Evolutionary conservation across 2,797 vertebrate genomes (phyloP), one percentile per base, ranked within the genome.

Genomic region (Gorsachius magnificus): DNA sequence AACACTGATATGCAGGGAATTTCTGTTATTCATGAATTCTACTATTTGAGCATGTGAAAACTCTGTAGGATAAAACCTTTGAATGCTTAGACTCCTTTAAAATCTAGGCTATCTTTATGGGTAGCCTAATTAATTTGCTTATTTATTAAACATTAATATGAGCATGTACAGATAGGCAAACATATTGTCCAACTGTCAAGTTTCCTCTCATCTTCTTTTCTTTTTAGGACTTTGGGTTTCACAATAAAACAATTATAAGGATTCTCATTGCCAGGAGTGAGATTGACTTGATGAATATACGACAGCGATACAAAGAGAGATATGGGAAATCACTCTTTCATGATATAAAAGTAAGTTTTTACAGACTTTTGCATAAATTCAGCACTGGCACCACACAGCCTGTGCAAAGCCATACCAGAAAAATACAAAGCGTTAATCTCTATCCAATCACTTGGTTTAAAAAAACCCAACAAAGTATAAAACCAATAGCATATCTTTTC

Each of bases 211-310:
- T 60, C 36, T 91, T 70, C 64, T 61, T 28, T 76, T 45, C 45
- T 81, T 93, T 96, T 79, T 66, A 98, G 98, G 98, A 98, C 54
- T 97, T 98, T 16, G 98, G 98, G 19, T 98, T 98, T 93, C 98
- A 98, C 83, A 98, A 98, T 54, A 98, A 98, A 97, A 98, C 98
- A 10, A 29, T 98, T 74, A 98, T 98, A 96, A 97, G 98, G 87
- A 98, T 97, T 89, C 87, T 98, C 35, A 96, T 98, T 35, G 93
- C 98, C 91, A 98, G 98, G 95, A 98, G 98, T 92, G 98, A 98
- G 97, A 98, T 98, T 70, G 98, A 98, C 61, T 83, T 98, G 70
- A 96, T 98, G 97, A 98, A 84, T 68, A 98, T 98, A 87, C 95
- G 97, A 43, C 98, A 96, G 72, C 92, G 81, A 53, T 98, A 98